phyloP scores from a whole-genome alignment of 1,140 invertebrate species.

The Drosophila kurseongensis region DNA sequence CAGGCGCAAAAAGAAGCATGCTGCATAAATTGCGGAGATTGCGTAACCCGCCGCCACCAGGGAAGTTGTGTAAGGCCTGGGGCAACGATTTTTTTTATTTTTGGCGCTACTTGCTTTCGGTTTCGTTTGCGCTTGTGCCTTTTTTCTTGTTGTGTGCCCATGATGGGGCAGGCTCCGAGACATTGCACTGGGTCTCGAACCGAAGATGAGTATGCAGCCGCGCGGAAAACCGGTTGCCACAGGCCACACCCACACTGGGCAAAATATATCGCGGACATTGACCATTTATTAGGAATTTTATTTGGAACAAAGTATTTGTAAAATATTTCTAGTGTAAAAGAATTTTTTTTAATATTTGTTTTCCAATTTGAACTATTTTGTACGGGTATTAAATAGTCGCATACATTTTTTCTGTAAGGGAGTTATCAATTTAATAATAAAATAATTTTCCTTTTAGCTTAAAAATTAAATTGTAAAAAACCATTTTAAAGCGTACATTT shows the following conservation, averaged over 20 bases:
- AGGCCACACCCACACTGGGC: slow-evolving; percentile 29
- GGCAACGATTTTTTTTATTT: slow-evolving; percentile 28
- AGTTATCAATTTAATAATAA: too few relatives aligned
- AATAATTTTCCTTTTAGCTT: too few relatives aligned
- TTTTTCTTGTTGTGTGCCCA: slow-evolving; percentile 36
- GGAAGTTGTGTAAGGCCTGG: slow-evolving; percentile 75
- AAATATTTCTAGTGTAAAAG: too few relatives aligned
- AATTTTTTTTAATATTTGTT: too few relatives aligned
- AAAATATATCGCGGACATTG: neutral
- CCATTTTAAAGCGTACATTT: too few relatives aligned
- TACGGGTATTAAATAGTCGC: too few relatives aligned
- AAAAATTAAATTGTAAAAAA: too few relatives aligned
- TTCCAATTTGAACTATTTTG: too few relatives aligned
- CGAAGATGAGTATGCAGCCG: slow-evolving; percentile 30
- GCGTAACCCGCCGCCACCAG: slow-evolving; percentile 53
- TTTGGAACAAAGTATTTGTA: too few relatives aligned
- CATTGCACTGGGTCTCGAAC: slow-evolving; percentile 41
- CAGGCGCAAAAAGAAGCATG: slow-evolving; percentile 54
- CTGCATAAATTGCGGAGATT: slow-evolving; percentile 78
- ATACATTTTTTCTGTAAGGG: too few relatives aligned
- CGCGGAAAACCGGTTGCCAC: slow-evolving; percentile 26
- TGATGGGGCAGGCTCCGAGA: slow-evolving; percentile 46
- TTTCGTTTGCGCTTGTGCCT: slow-evolving; percentile 2
- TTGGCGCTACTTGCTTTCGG: slow-evolving; percentile 35
- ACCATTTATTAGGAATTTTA: neutral